Evolutionary conservation across 2,888 invertebrate species (phyloP), one percentile per base, ranked within the genome.

Genomic region (Melangyna quadrimaculata): DNA sequence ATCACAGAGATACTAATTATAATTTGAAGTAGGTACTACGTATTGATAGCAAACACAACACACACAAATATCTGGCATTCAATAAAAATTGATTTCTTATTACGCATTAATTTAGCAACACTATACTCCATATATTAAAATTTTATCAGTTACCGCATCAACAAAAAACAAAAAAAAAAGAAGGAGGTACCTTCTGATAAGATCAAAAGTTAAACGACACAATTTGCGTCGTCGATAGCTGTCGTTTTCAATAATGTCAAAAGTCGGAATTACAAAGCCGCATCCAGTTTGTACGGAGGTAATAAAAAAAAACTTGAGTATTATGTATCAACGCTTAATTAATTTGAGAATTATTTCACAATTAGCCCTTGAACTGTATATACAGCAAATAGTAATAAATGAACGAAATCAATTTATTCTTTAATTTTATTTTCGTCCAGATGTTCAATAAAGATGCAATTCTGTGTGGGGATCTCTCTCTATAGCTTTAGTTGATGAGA

Each of bases 171-270:
- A n/a, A n/a, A n/a, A 3, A 35, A 22, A 59, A 24, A 24, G 8
- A 48, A 32, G 45, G 7, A 45, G 29, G 29, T 65, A 32, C 1
- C 48, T 48, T 22, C 43, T 19, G 65, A 65, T 65, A 67, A 43
- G 48, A 67, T 67, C 65, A 48, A 67, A 48, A 22, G 65, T 48
- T 67, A 48, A 67, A 67, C 19, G 65, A 67, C 19, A 67, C 22
- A 12, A 27, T 48, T 45, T 67, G 65, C 65, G 65, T 48, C 22
- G 65, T 67, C 32, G 14, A n/a, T 35, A n/a, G n/a, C 27, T 19
- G 22, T 35, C n/a, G 2, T 67, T 32, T 22, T 2, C 17, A 43
- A 63, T 17, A 63, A 43, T 67, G 48, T 9, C 9, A 6, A n/a
- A 43, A 65, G 45, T 29, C 7, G 0, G 14, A 29, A 40, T 17